Conservation (phyloP, 1,140 invertebrate genomes). For the Globodera rostochiensis region DNA sequence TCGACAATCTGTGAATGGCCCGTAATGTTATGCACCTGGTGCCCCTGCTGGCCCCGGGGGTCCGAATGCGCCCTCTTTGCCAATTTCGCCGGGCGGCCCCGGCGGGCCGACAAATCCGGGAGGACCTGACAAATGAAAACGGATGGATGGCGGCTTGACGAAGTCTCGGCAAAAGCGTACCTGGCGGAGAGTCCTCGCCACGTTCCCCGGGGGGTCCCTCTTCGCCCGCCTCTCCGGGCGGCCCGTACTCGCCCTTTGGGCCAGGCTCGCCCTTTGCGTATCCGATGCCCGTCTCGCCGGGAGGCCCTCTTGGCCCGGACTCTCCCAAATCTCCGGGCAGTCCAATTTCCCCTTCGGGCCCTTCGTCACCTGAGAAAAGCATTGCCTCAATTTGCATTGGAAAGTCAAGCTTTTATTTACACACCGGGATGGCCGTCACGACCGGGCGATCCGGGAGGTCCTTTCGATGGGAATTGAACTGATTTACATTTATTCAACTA, state of each 20-base stretch:
- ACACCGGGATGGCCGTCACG: slow-evolving; percentile 26
- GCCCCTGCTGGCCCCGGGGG: slow-evolving; percentile 13
- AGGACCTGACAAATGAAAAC: slow-evolving; percentile 22
- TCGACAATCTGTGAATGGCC: neutral
- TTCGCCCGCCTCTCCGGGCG: slow-evolving; percentile 35
- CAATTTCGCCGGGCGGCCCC: slow-evolving; percentile 37
- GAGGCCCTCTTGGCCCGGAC: slow-evolving; percentile 30
- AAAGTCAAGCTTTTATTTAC: neutral
- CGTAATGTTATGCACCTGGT: slow-evolving; percentile 14
- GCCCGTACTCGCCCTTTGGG: slow-evolving; percentile 43
- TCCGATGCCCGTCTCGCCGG: slow-evolving; percentile 34
- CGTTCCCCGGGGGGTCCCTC: slow-evolving; percentile 46
- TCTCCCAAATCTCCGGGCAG: slow-evolving; percentile 36
- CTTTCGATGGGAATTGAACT: slow-evolving; percentile 24
- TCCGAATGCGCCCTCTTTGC: slow-evolving; percentile 38
- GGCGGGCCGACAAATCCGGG: slow-evolving; percentile 38
- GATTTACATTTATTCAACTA: neutral
- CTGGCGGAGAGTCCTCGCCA: slow-evolving; percentile 44
- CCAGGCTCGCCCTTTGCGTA: slow-evolving; percentile 45
- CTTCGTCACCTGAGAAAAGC: slow-evolving; percentile 25
- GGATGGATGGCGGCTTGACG: neutral
- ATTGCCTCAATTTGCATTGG: neutral
- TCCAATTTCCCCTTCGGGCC: slow-evolving; percentile 29
- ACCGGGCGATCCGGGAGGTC: slow-evolving; percentile 38
- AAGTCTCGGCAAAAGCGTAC: slow-evolving; percentile 18